These are phyloP conservation scores for Nerophis ophidion DNA, from an alignment of 2,113 vertebrate genomes.

Conservation along the genomic window DNA sequence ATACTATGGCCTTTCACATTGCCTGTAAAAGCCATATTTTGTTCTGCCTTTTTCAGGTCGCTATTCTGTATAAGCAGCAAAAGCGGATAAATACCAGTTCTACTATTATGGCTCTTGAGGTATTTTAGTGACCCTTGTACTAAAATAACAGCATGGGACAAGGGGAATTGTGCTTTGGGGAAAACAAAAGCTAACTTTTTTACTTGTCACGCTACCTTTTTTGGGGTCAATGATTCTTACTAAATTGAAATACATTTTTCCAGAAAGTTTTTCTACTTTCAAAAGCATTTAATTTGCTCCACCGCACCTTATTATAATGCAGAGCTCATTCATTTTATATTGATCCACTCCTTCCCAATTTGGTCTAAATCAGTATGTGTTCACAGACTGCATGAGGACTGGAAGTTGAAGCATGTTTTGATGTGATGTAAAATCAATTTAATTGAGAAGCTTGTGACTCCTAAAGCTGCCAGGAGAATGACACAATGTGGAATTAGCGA, in stretches of 20 bases:
- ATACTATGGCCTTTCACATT: not conserved
- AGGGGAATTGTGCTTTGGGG: too few species aligned
- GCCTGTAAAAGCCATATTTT: too few species aligned
- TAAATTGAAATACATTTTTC: not conserved
- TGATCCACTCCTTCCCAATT: conserved; percentile 36
- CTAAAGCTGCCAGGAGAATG: conserved; percentile 15
- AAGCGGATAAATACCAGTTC: not conserved
- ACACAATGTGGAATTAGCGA: conserved; percentile 16
- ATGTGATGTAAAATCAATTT: conserved; percentile 61
- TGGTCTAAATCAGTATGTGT: conserved; percentile 41
- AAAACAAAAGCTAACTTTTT: not conserved
- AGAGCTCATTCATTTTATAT: conserved; percentile 44
- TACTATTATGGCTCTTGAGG: not conserved
- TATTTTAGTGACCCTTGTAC: not conserved
- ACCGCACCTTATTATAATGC: conserved; percentile 16
- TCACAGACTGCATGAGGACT: conserved; percentile 18
- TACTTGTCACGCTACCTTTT: too few species aligned
- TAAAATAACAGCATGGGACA: not conserved
- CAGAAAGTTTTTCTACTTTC: not conserved
- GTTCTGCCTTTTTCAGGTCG: too few species aligned
- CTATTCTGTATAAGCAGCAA: too few species aligned
- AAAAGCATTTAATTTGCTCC: conserved; percentile 18
- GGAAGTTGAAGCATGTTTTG: conserved; percentile 17
- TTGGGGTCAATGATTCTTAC: not conserved
- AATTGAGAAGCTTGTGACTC: conserved; percentile 27